phyloP scores from a whole-genome alignment of 2,113 vertebrate species.

The Callipepla californica region DNA sequence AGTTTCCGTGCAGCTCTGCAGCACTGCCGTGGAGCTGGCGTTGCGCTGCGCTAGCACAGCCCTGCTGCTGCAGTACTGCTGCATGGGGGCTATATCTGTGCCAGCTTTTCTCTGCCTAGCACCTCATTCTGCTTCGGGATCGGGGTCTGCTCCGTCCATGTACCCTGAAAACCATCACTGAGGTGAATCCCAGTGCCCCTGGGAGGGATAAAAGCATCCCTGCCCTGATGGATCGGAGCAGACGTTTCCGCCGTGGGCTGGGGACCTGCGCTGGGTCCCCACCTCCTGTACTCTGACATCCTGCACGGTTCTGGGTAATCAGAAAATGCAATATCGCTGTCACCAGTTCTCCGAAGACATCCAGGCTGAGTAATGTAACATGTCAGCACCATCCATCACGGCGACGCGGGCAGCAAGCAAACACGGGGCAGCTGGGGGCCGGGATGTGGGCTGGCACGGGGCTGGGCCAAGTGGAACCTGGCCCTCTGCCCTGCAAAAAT shows the following conservation, averaged over 20 bases:
- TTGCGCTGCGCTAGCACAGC: neutral
- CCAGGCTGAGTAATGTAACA: slow-evolving; percentile 81
- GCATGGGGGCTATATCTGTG: accelerated
- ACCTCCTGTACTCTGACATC: slow-evolving; percentile 74
- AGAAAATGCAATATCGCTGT: slow-evolving; percentile 82
- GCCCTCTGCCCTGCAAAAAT: neutral
- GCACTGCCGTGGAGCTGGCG: too few relatives aligned
- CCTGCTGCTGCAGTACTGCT: accelerated
- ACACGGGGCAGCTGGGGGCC: neutral
- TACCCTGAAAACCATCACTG: neutral
- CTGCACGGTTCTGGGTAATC: slow-evolving; percentile 76
- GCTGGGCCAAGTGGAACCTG: neutral
- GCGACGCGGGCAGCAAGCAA: slow-evolving; percentile 32
- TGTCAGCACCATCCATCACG: slow-evolving; percentile 84
- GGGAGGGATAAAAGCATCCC: accelerated
- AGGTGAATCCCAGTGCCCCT: accelerated
- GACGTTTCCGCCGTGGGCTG: neutral
- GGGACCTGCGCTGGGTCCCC: neutral
- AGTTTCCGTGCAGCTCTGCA: neutral
- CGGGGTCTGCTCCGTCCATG: neutral
- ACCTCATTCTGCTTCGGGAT: neutral
- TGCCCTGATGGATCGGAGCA: neutral
- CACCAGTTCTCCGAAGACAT: slow-evolving; percentile 76
- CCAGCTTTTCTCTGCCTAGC: neutral
- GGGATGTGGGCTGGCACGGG: neutral